These are phyloP conservation scores for Callinectes sapidus DNA, from an alignment of 2,888 invertebrate genomes.

Conservation along the genomic window DNA sequence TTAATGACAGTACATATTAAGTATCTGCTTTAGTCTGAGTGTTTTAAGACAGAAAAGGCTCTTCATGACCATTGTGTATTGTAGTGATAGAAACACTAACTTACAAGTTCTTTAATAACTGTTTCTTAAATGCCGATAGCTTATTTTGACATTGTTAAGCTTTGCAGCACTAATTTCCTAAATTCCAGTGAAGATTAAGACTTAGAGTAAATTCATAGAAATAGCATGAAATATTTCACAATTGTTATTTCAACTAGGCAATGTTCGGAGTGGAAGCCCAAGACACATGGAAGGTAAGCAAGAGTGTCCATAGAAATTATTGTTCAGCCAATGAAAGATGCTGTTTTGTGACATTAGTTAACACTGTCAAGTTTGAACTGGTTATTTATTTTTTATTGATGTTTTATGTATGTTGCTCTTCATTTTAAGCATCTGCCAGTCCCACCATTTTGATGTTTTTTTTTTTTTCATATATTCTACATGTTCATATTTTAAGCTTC, in stretches of 20 bases:
- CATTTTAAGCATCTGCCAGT: neutral
- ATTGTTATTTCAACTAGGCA: constrained; percentile 46
- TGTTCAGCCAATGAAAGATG: neutral
- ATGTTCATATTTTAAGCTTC: neutral
- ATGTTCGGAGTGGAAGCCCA: constrained; percentile 27
- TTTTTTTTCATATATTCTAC: neutral
- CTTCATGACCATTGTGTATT: neutral
- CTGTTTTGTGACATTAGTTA: neutral
- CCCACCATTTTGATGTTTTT: neutral
- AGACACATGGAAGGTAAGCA: constrained; percentile 48
- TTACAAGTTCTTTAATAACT: neutral
- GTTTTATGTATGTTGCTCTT: neutral
- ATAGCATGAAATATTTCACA: constrained; percentile 24
- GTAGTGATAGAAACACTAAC: constrained; percentile 1
- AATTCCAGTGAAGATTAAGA: neutral
- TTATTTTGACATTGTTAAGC: neutral
- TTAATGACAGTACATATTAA: neutral
- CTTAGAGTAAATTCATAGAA: neutral
- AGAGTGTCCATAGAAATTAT: neutral
- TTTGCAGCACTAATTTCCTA: neutral
- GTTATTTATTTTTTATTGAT: neutral
- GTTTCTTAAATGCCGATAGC: neutral
- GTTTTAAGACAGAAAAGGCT: neutral
- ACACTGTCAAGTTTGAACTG: neutral
- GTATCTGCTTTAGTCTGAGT: neutral